A percentile compares a stretch with the other conserved stretches of the same genome.
phyloP scores from a whole-genome alignment of 2,797 vertebrate genomes.

The Lemur catta region DNA sequence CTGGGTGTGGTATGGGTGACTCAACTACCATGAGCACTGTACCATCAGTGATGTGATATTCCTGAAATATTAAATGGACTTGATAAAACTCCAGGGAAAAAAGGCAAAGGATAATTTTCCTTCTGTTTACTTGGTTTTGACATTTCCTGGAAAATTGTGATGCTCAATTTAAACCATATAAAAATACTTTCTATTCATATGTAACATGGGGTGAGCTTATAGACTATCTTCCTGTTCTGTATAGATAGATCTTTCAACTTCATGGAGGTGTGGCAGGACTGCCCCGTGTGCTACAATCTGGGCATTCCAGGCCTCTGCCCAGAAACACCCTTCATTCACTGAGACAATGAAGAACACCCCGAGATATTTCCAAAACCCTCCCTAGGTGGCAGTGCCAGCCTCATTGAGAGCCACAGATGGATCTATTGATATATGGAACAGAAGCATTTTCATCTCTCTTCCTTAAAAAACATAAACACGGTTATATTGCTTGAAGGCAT shows the following conservation, averaged over 20 bases:
- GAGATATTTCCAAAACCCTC: background rate
- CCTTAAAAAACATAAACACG: background rate
- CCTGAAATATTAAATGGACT: background rate
- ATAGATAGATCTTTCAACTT: background rate
- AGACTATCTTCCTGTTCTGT: accelerated
- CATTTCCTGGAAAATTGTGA: background rate
- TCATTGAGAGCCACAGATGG: background rate
- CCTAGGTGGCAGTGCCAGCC: background rate
- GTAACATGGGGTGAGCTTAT: background rate
- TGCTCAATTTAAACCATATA: background rate
- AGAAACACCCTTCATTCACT: background rate
- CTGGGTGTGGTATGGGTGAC: background rate
- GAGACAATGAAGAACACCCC: background rate
- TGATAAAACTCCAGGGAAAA: background rate
- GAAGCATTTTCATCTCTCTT: background rate
- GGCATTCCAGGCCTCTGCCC: background rate
- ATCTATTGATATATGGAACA: background rate
- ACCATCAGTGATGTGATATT: background rate
- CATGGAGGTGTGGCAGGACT: background rate
- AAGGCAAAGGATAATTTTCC: background rate
- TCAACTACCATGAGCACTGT: background rate
- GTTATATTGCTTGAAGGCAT: background rate
- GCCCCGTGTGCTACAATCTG: accelerated
- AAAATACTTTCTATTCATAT: background rate
- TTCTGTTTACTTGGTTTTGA: background rate